These are phyloP conservation scores for Chaetura pelagica DNA, from an alignment of 2,113 vertebrate species.

Conservation along the genomic window DNA sequence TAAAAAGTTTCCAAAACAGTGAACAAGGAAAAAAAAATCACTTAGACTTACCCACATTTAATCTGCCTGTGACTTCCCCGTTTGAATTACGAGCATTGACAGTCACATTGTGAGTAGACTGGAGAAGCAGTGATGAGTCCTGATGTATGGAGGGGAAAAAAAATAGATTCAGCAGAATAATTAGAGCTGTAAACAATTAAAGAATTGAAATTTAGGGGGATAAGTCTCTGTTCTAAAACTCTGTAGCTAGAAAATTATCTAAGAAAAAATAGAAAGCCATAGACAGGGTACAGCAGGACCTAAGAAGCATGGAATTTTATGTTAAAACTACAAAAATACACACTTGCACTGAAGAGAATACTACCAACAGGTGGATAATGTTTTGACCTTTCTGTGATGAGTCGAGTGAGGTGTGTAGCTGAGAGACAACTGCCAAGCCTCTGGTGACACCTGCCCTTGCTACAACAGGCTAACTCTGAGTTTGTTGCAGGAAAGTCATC, in stretches of 20 bases:
- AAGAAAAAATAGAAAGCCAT: background rate
- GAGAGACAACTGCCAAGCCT: background rate
- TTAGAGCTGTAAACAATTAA: background rate
- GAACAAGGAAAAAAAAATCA: background rate
- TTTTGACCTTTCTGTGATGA: background rate
- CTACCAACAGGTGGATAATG: background rate
- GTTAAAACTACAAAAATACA: background rate
- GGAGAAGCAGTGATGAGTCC: constrained; percentile 88
- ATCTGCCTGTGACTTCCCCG: constrained; percentile 89
- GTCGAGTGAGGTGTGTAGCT: background rate
- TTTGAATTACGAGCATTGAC: constrained; percentile 87
- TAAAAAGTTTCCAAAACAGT: background rate
- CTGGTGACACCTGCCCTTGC: background rate
- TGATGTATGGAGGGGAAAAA: constrained; percentile 30
- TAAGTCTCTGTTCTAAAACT: background rate
- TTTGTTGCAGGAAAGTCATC: background rate
- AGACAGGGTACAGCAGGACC: background rate
- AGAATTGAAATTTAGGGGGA: background rate
- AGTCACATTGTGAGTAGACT: constrained; percentile 90
- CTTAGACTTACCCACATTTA: constrained; percentile 88
- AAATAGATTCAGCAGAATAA: background rate
- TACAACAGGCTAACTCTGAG: background rate
- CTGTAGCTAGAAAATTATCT: background rate
- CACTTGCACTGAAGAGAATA: background rate
- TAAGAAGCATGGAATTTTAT: background rate